These are phyloP conservation scores for Mythimna lalbum DNA, from an alignment of 2,888 invertebrate species.

Conservation along the genomic window DNA sequence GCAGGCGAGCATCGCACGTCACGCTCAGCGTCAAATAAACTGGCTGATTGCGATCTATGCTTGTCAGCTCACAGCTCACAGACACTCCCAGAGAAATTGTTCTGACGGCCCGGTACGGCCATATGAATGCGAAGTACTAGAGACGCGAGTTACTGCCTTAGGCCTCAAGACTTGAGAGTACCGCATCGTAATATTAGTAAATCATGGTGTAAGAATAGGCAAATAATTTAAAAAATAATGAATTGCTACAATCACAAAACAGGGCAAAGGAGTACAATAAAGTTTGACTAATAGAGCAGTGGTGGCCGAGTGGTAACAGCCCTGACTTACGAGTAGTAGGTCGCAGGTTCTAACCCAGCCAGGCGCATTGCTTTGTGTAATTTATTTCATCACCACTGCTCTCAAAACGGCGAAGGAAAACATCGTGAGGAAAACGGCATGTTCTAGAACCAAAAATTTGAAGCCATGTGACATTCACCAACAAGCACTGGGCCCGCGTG, in stretches of 20 bases:
- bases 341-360: no score
- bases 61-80: slow-evolving; percentile 17
- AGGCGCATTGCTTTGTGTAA: no score
- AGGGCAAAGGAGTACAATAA: no score
- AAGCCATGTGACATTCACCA: no score
- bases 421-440: no score
- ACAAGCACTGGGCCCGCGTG: no score
- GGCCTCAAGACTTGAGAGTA: neutral
- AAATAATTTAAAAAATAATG: neutral
- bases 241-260: neutral
- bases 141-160: slow-evolving; percentile 5
- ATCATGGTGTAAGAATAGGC: neutral
- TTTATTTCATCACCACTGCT: no score
- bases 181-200: neutral
- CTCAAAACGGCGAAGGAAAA: no score
- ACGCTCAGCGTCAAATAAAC: slow-evolving; percentile 62
- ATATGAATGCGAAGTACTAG: slow-evolving; percentile 17
- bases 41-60: slow-evolving; percentile 64
- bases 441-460: no score
- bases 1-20: slow-evolving; percentile 56
- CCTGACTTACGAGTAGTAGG: no score
- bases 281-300: no score
- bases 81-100: slow-evolving; percentile 38
- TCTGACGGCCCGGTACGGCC: slow-evolving; percentile 32
- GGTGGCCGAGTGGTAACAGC: no score